Evolutionary conservation across 2,888 invertebrate genomes (phyloP).

Genomic region (Phortica magna): DNA sequence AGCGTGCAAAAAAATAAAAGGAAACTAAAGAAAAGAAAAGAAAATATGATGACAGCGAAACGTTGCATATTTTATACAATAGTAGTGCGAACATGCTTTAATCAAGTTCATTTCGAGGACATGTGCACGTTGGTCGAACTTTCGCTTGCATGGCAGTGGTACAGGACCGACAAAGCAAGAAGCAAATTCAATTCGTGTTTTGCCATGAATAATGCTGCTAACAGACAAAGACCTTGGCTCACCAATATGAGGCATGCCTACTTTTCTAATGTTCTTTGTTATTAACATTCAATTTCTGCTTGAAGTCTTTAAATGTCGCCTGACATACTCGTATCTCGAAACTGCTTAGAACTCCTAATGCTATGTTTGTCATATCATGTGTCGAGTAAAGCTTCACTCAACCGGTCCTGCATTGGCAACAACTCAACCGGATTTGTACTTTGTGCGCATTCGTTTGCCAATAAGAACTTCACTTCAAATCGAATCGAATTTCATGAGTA

Average conservation of each 20-base stretch:
- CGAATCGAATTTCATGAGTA: conserved; percentile 11
- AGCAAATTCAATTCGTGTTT: not conserved
- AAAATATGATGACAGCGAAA: not conserved
- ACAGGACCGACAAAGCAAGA: not conserved
- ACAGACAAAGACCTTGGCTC: too few relatives aligned
- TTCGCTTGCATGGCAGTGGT: too few relatives aligned
- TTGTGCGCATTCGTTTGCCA: not conserved
- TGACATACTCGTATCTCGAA: too few relatives aligned
- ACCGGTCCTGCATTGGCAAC: not conserved
- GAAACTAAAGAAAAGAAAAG: too few relatives aligned
- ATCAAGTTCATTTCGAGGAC: not conserved
- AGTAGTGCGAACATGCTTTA: not conserved
- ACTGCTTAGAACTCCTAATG: too few relatives aligned
- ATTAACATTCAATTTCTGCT: too few relatives aligned
- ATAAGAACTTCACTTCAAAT: conserved; percentile 11
- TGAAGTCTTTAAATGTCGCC: too few relatives aligned
- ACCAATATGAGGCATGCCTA: too few relatives aligned
- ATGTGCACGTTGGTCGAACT: not conserved
- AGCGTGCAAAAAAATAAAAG: not conserved
- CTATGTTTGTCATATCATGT: too few relatives aligned
- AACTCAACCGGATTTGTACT: not conserved
- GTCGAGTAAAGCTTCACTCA: too few relatives aligned
- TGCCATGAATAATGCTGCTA: too few relatives aligned
- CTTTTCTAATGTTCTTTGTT: too few relatives aligned
- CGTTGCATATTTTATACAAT: not conserved